phyloP scores from a whole-genome alignment of 2,888 invertebrate species.

The Gisinianus flammeolus region DNA sequence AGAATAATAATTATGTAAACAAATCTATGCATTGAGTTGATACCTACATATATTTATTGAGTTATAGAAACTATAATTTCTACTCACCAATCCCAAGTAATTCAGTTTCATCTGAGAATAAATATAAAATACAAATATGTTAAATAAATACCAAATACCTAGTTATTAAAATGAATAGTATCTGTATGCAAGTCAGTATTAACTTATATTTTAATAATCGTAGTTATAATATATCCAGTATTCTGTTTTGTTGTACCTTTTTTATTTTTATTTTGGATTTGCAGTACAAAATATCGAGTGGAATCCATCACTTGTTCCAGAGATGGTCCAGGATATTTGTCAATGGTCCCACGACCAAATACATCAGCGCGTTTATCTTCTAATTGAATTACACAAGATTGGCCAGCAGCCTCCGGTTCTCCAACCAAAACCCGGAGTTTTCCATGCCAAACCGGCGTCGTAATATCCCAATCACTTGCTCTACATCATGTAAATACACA shows the following conservation, averaged over 20 bases:
- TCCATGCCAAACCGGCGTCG: constrained; percentile 12
- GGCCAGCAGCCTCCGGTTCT: constrained; percentile 6
- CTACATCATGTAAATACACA: background rate
- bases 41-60: background rate
- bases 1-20: background rate
- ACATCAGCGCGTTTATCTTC: constrained; percentile 8
- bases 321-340: background rate
- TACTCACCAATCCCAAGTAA: constrained; percentile 15
- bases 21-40: background rate
- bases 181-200: background rate
- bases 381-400: constrained; percentile 15
- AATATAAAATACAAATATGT: background rate
- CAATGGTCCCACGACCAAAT: constrained; percentile 6
- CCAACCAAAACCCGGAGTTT: background rate
- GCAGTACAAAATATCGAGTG: constrained; percentile 16
- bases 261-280: background rate
- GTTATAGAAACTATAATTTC: too few species aligned
- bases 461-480: constrained; percentile 34
- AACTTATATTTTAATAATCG: too few species aligned
- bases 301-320: constrained; percentile 8
- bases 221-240: background rate
- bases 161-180: background rate
- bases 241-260: background rate
- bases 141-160: background rate
- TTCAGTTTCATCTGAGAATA: background rate